These are phyloP conservation scores for Acanthurus tractus DNA, from an alignment of 2,797 vertebrate genomes.

Conservation along the genomic window DNA sequence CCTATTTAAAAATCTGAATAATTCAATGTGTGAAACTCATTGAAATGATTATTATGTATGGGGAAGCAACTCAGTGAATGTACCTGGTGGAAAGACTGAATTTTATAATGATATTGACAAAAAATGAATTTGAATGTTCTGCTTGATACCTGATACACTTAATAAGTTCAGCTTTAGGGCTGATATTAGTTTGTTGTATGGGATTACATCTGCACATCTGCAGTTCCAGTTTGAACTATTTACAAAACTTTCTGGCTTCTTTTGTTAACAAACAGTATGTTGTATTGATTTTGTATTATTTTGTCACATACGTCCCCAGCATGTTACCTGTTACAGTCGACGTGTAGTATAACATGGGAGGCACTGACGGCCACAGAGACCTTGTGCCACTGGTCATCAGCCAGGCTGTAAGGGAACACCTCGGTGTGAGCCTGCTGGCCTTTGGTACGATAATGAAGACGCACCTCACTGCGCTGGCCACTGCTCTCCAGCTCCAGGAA, in stretches of 20 bases:
- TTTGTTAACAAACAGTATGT: not conserved
- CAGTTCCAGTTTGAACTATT: not conserved
- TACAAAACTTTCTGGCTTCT: not conserved
- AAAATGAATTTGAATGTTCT: not conserved
- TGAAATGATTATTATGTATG: not conserved
- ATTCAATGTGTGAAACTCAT: not conserved
- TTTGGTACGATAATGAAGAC: slow-evolving; percentile 93
- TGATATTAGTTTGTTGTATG: not conserved
- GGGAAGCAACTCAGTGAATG: not conserved
- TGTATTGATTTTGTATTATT: not conserved
- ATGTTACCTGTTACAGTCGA: slow-evolving; percentile 97
- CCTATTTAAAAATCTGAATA: not conserved
- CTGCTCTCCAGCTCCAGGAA: slow-evolving; percentile 98
- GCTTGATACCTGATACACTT: not conserved
- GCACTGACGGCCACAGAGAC: slow-evolving; percentile 95
- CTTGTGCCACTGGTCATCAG: slow-evolving; percentile 97
- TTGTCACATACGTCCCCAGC: not conserved
- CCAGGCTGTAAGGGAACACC: slow-evolving; percentile 96
- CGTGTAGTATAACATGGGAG: slow-evolving; percentile 93
- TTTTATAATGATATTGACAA: not conserved
- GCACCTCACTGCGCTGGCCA: slow-evolving; percentile 95
- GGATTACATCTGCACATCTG: not conserved
- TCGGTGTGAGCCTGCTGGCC: slow-evolving; percentile 92
- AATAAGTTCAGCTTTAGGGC: not conserved
- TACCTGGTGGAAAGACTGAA: not conserved